phyloP scores from a whole-genome alignment of 2,113 vertebrate species.

The Pelecanus crispus region DNA sequence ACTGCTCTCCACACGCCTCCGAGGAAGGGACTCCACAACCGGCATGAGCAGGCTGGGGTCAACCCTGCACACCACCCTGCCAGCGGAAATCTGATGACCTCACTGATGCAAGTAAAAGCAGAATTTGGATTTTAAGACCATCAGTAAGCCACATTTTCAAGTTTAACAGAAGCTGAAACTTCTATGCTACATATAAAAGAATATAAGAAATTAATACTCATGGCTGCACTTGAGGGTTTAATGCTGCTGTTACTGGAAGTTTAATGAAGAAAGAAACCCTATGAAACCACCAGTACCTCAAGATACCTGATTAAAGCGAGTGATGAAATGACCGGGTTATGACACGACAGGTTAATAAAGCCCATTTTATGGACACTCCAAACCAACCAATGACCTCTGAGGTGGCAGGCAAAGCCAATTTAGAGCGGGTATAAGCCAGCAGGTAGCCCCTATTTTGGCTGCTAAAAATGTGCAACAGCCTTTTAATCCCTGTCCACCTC shows the following conservation, averaged over 20 bases:
- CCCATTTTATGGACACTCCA: not conserved
- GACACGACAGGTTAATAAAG: not conserved
- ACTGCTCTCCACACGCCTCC: not conserved
- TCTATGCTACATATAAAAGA: not conserved
- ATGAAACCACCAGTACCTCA: not conserved
- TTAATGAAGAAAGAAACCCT: not conserved
- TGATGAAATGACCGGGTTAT: not conserved
- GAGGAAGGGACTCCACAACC: fast-evolving
- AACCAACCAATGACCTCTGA: not conserved
- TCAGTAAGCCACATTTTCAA: not conserved
- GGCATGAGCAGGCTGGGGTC: fast-evolving
- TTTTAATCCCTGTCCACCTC: not conserved
- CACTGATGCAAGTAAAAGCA: not conserved
- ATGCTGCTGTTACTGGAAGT: not conserved
- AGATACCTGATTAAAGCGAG: not conserved
- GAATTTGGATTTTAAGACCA: not conserved
- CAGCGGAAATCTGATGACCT: not conserved
- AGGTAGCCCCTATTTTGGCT: not conserved
- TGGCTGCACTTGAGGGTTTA: not conserved
- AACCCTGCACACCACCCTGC: not conserved
- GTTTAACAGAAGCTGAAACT: not conserved
- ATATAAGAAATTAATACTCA: not conserved
- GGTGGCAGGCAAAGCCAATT: not conserved
- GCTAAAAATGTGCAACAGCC: not conserved
- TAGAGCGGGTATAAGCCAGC: not conserved